These are phyloP conservation scores for Perognathus longimembris DNA, from an alignment of 2,113 vertebrate species.

Conservation along the genomic window DNA sequence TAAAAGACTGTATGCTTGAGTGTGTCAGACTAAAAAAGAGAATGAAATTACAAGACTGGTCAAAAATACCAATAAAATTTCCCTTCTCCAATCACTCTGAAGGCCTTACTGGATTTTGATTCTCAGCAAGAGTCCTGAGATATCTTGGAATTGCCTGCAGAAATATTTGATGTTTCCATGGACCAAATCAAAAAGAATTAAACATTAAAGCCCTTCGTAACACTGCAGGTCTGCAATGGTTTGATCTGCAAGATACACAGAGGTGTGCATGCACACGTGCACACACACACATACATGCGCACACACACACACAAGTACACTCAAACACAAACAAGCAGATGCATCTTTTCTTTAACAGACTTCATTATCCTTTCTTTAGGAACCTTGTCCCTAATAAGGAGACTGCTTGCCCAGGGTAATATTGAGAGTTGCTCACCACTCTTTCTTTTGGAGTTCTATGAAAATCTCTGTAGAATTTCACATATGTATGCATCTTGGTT, in stretches of 20 bases:
- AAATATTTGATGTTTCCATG: constrained; percentile 87
- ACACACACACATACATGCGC: background rate
- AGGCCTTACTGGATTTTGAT: constrained; percentile 82
- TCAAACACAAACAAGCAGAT: background rate
- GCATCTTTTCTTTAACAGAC: background rate
- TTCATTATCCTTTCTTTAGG: constrained; percentile 21
- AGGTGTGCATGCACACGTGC: background rate
- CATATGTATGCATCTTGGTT: background rate
- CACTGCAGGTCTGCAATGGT: constrained; percentile 75
- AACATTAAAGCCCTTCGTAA: constrained; percentile 94
- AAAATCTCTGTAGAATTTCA: constrained; percentile 47
- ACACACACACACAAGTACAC: background rate
- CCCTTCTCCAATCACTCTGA: constrained; percentile 79
- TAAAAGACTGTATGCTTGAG: constrained; percentile 52
- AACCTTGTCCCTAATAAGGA: constrained; percentile 8
- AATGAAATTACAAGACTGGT: constrained; percentile 73
- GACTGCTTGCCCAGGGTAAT: background rate
- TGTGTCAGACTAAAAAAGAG: background rate
- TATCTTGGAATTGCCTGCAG: constrained; percentile 80
- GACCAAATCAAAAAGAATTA: constrained; percentile 96
- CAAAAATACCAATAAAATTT: constrained; percentile 81
- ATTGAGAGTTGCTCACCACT: background rate
- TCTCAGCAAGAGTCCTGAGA: constrained; percentile 81
- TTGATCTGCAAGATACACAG: background rate
- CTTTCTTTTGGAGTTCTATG: background rate